Base-by-base conservation (phyloP, 2,888 invertebrate genomes). In the Macrostomum cliftonense region DNA sequence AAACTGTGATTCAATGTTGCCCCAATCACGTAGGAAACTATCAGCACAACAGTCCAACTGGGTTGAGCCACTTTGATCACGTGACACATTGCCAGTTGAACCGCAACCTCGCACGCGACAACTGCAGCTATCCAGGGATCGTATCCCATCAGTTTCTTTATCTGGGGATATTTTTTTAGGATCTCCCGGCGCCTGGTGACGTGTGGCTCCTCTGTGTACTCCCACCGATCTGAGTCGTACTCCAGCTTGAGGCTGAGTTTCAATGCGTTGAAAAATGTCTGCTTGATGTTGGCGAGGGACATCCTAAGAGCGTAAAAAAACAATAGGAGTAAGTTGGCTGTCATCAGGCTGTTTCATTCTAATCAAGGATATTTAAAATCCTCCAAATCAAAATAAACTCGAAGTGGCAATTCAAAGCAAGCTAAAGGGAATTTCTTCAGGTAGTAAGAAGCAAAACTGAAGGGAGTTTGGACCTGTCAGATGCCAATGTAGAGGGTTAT, bases 141-240 rank as follows among this genome's bases (percentile, higher is more conserved):
- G 47, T 62, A 60, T 13, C 67, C 67, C 67, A 70, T 69, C 13
- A 70, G 58, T 39, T 61, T 59, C 52, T 69, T 70, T 19, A 70
- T 68, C 55, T 70, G 62, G 5, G 68, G 69, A 52, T 70, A 60
- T 52, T 64, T 65, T 45, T 57, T 58, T 63, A 95, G 76, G 67
- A 97, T 97, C 58, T 83, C 77, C 74, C 85, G 84, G 53, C 97
- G 77, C 50, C 95, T 78, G 52, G 81, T 79, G 2, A 89, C 87
- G 69, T 97, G 97, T 1, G 95, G 95, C 67, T 97, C 95, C 64
- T 93, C 93, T 0, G 85, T 83, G 63, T 85, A 86, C 37, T 80
- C 77, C 93, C 93, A 95, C 67, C 93, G 63, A 28, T 67, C 63
- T 12, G 67, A 61, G 1, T 54, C 45, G 1, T 56, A 51, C 17